phyloP scores from a whole-genome alignment of 2,113 vertebrate species.

The Eurystomus gularis region DNA sequence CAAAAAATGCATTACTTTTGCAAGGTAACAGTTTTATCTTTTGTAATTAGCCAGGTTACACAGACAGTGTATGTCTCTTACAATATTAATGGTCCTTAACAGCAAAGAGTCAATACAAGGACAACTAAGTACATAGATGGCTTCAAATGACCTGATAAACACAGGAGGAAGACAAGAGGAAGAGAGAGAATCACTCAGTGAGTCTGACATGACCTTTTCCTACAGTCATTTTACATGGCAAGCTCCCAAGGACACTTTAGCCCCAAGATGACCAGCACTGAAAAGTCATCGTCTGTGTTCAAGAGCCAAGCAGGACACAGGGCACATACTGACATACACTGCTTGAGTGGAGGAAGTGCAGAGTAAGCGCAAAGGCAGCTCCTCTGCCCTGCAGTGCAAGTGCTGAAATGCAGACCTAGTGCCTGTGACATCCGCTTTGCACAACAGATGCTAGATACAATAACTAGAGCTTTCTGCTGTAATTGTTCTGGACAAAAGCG shows the following conservation, averaged over 20 bases:
- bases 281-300: not conserved
- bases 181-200: not conserved
- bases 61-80: not conserved
- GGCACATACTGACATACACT: not conserved
- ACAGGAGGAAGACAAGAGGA: not conserved
- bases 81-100: slow-evolving; percentile 17
- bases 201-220: not conserved
- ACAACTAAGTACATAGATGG: not conserved
- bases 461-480: not conserved
- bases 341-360: not conserved
- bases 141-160: slow-evolving; percentile 20
- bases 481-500: not conserved
- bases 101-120: not conserved
- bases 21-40: not conserved
- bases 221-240: not conserved
- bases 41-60: not conserved
- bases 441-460: not conserved
- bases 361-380: not conserved
- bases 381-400: accelerated
- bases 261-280: not conserved
- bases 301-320: not conserved
- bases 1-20: not conserved
- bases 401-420: not conserved
- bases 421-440: accelerated
- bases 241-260: not conserved